phyloP scores from a whole-genome alignment of 2,113 vertebrate species.

The Pseudorhombus dupliciocellatus region DNA sequence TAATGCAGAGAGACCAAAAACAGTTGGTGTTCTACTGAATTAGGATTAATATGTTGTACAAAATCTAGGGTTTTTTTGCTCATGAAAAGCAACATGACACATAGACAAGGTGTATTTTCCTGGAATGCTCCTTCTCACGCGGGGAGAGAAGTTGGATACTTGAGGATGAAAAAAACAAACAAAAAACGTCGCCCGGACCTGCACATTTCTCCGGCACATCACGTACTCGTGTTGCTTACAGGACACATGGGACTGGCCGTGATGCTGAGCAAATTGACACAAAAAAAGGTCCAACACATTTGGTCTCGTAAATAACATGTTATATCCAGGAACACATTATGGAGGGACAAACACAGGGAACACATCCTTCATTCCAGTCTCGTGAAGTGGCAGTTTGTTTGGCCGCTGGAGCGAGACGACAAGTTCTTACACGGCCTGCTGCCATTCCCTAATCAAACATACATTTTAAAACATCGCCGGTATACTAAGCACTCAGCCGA shows the following conservation, averaged over 20 bases:
- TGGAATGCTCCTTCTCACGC: conserved; percentile 29
- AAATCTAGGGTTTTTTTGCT: conserved; percentile 30
- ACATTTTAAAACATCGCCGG: conserved; percentile 75
- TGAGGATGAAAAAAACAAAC: conserved; percentile 13
- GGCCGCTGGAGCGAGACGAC: conserved; percentile 65
- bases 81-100: conserved; percentile 51
- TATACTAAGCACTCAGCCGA: conserved; percentile 69
- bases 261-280: conserved; percentile 23
- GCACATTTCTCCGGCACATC: conserved; percentile 1
- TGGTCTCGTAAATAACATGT: conserved; percentile 63
- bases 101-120: conserved; percentile 36
- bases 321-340: conserved; percentile 67
- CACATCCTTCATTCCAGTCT: conserved; percentile 68
- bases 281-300: conserved; percentile 34
- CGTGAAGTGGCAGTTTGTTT: conserved; percentile 68
- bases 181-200: neutral
- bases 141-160: conserved; percentile 21
- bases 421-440: conserved; percentile 73
- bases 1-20: conserved; percentile 71
- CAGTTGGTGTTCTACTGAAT: conserved; percentile 52
- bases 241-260: conserved; percentile 34
- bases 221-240: conserved; percentile 6
- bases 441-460: conserved; percentile 75
- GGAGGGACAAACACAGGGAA: conserved; percentile 42
- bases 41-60: conserved; percentile 34